Evolutionary conservation across 2,797 vertebrate species (phyloP).

Genomic region (Lutjanus campechanus): DNA sequence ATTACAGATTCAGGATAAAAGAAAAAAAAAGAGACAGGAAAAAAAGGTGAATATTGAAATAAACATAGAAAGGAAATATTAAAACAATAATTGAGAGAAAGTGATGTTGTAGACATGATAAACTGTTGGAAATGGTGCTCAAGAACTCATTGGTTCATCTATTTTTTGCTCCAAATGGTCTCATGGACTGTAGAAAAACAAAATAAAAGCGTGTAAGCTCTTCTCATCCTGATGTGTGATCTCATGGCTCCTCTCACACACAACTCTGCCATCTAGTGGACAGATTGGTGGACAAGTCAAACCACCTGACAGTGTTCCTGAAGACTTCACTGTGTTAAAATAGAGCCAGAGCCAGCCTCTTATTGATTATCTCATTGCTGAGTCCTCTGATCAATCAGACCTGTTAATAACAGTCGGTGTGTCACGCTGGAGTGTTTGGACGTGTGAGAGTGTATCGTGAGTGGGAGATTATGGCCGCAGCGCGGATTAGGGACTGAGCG

Average conservation of each 20-base stretch:
- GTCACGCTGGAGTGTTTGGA: conserved; percentile 17
- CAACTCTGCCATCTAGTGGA: conserved; percentile 78
- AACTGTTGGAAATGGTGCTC: not conserved
- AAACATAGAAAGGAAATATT: not conserved
- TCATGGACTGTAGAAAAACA: not conserved
- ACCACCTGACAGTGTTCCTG: not conserved
- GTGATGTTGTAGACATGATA: not conserved
- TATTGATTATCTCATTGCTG: not conserved
- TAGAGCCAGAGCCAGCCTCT: not conserved
- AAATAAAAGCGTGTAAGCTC: not conserved
- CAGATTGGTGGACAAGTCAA: conserved; percentile 10
- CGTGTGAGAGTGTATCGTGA: conserved; percentile 31
- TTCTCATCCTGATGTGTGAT: not conserved
- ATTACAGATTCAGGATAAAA: not conserved
- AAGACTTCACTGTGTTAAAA: conserved; percentile 8
- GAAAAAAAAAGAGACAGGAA: not conserved
- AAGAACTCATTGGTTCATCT: not conserved
- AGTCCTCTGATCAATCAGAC: not conserved
- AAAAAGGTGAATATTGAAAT: not conserved
- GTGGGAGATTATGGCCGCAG: conserved; percentile 65
- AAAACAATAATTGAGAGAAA: not conserved
- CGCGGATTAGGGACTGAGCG: conserved; percentile 69
- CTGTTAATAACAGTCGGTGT: not conserved
- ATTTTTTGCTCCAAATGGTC: not conserved
- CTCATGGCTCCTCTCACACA: not conserved